Percentiles rank a stretch among this genome's conserved stretches.
Conservation (phyloP, 2,113 vertebrate species). For the Corvus hawaiiensis region DNA sequence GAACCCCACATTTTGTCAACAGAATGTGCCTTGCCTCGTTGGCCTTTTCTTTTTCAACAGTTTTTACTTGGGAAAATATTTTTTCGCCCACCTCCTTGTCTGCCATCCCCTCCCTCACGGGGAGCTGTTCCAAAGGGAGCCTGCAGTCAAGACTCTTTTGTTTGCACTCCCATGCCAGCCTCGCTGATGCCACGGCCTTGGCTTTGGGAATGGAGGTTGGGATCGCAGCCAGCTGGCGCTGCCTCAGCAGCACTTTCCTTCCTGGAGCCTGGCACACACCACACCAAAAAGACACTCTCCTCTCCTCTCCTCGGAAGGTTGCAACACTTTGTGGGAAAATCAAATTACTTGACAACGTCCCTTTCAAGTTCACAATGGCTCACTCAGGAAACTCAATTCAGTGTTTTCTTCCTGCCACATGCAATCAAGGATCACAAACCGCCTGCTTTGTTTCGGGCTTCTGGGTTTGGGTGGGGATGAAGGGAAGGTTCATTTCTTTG, state of each 20-base stretch:
- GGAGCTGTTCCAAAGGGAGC: neutral
- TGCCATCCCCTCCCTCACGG: neutral
- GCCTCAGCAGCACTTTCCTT: neutral
- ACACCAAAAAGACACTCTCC: constrained; percentile 10
- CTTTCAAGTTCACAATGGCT: constrained; percentile 32
- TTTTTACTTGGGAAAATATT: neutral
- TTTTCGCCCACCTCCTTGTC: neutral
- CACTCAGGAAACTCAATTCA: neutral
- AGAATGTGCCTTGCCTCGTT: neutral
- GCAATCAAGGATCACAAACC: neutral
- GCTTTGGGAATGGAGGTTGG: constrained; percentile 8
- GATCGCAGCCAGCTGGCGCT: neutral
- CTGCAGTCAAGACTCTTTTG: neutral
- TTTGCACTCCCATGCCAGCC: neutral
- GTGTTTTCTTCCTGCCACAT: constrained; percentile 10
- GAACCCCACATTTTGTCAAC: neutral
- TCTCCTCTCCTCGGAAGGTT: neutral
- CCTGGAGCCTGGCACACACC: neutral
- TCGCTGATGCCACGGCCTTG: constrained; percentile 2
- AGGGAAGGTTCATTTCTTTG: neutral
- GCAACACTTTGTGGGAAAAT: constrained; percentile 32
- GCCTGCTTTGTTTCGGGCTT: neutral
- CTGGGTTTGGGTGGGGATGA: neutral
- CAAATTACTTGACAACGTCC: neutral
- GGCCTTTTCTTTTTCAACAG: neutral